Evolutionary conservation across 2,888 invertebrate genomes (phyloP).

Genomic region (Fabriciana adippe): DNA sequence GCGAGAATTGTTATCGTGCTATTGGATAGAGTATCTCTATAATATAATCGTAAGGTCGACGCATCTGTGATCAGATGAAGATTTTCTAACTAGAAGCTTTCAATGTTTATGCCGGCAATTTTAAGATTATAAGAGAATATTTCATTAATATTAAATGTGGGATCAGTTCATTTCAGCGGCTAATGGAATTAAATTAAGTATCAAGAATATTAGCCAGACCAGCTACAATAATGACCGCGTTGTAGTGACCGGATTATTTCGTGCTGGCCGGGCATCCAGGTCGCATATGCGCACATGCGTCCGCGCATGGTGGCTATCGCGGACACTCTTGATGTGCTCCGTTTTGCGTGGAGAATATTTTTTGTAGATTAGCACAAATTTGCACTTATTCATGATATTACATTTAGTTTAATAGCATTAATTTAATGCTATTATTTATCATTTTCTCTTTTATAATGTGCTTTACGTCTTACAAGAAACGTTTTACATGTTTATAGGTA

Average conservation of each 20-base stretch:
- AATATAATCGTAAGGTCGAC: too few relatives aligned
- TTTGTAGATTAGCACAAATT: conserved; percentile 20
- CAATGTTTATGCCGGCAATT: neutral
- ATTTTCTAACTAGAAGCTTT: neutral
- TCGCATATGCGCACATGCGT: conserved; percentile 60
- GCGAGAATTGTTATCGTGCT: neutral
- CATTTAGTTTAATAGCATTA: conserved; percentile 5
- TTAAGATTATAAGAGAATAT: neutral
- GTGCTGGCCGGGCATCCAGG: conserved; percentile 72
- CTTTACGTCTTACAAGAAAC: neutral
- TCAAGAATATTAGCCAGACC: conserved; percentile 41
- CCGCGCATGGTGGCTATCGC: conserved; percentile 55
- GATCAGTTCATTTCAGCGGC: conserved; percentile 17
- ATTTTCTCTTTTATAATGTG: conserved; percentile 7
- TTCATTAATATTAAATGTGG: conserved; percentile 9
- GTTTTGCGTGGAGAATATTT: conserved; percentile 23
- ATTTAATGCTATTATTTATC: conserved; percentile 10
- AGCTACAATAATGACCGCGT: conserved; percentile 63
- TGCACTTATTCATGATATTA: neutral
- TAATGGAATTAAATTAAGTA: conserved; percentile 27
- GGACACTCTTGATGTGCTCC: conserved; percentile 63
- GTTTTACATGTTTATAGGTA: neutral
- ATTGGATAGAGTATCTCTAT: neutral
- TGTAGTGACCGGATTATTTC: conserved; percentile 71
- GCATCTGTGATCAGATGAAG: neutral